phyloP scores from a whole-genome alignment of 2,797 vertebrate genomes.

The Rachycentron canadum region DNA sequence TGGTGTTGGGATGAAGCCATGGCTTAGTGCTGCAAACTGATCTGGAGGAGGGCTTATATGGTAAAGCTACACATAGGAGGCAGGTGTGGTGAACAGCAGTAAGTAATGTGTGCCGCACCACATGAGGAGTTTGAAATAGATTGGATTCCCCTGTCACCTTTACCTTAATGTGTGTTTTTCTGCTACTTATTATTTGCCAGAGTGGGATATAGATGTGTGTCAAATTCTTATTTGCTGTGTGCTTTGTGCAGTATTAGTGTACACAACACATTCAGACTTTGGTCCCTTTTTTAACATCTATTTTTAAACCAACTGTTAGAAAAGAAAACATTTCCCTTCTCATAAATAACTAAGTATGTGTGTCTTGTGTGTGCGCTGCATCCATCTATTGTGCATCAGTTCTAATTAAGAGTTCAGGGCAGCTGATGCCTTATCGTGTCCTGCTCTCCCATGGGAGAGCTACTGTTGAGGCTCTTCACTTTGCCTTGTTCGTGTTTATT shows the following conservation, averaged over 20 bases:
- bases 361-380: slow-evolving; percentile 32
- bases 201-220: not conserved
- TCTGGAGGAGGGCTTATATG: slow-evolving; percentile 52
- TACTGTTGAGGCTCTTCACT: slow-evolving; percentile 29
- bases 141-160: slow-evolving; percentile 15
- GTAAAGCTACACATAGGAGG: slow-evolving; percentile 24
- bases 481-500: slow-evolving; percentile 27
- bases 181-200: slow-evolving; percentile 14
- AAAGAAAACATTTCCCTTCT: slow-evolving; percentile 9
- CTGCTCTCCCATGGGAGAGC: slow-evolving; percentile 54
- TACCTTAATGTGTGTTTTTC: slow-evolving; percentile 22
- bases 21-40: slow-evolving; percentile 68
- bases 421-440: slow-evolving; percentile 65
- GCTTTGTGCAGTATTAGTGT: not conserved
- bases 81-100: slow-evolving; percentile 58
- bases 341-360: slow-evolving; percentile 5
- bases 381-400: slow-evolving; percentile 50
- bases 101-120: slow-evolving; percentile 31
- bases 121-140: slow-evolving; percentile 25
- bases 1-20: slow-evolving; percentile 70
- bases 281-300: not conserved
- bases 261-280: not conserved
- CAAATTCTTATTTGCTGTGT: not conserved
- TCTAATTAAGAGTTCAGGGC: slow-evolving; percentile 69
- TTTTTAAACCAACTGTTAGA: slow-evolving; percentile 26